Conservation (phyloP, 1,140 invertebrate species). For the Berghia stephanieae region DNA sequence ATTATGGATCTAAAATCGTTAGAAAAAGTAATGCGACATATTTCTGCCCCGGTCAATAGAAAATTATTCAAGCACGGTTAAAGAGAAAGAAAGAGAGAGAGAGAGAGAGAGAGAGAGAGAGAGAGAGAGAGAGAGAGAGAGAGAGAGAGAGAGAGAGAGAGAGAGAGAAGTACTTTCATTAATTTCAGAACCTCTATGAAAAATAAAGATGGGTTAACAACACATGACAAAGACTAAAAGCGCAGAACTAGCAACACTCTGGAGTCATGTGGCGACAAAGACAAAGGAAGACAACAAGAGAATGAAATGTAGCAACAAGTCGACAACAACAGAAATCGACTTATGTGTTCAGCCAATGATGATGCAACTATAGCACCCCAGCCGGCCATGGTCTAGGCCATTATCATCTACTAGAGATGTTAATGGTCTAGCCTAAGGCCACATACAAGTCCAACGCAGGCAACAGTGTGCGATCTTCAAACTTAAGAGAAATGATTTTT, state of each 20-base stretch:
- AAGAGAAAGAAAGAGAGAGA: not conserved
- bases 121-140: not conserved
- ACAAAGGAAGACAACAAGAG: not conserved
- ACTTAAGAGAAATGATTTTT: too few species aligned
- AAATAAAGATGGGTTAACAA: not conserved
- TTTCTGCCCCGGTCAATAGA: not conserved
- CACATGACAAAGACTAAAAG: too few species aligned
- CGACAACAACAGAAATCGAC: too few species aligned
- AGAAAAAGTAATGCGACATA: not conserved
- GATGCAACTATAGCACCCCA: too few species aligned
- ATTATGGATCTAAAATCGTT: not conserved
- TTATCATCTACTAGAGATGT: too few species aligned
- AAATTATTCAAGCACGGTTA: not conserved
- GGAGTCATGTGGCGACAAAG: not conserved
- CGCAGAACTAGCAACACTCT: too few species aligned
- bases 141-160: not conserved
- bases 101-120: conserved; percentile 10
- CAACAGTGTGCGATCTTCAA: too few species aligned
- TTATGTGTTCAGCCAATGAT: too few species aligned
- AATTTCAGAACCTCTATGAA: not conserved
- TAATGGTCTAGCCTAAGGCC: too few species aligned
- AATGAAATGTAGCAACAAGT: too few species aligned
- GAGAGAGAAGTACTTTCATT: not conserved
- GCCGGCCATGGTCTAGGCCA: too few species aligned
- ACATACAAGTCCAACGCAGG: too few species aligned